Evolutionary conservation across 2,113 vertebrate genomes (phyloP), one percentile per base, ranked within the genome.

Genomic region (Otocyon megalotis): DNA sequence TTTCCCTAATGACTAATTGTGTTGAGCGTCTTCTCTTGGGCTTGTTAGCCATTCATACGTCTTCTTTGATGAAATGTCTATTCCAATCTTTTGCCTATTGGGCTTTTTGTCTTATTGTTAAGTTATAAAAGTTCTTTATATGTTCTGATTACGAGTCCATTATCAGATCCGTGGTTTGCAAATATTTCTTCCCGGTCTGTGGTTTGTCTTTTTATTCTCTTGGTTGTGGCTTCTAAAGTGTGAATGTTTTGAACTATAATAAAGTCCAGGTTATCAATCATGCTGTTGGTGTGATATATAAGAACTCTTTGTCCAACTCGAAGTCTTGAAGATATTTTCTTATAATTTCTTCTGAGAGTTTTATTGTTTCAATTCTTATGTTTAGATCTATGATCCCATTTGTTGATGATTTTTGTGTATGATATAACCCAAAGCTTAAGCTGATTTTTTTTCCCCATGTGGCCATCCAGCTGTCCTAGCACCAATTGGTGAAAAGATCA

Each of bases 31-130:
- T 91, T 77, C 65, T 97, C 65, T 4, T 37, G 26, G n/a, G 32
- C 82, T 80, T 37, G 11, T 50, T 50, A 12, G 17, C 6, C 6
- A n/a, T 62, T 56, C 26, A 1, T 35, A 2, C 1, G 12, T 84
- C 65, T 65, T 94, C 77, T 94, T 72, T 56, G 82, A 95, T 56
- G 93, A 89, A 93, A 50, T 54, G 43, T 35, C 90, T 95, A 17
- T 74, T 85, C 35, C 60, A 22, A 28, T 76, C 48, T 48, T 92
- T 71, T 81, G 60, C 37, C 93, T 24, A 0, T 48, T 89, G 82
- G 48, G 67, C 86, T 58, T 72, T 88, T 85, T 76, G 48, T 93
- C 85, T 58, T 80, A 56, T 16, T 37, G 54, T 15, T 54, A 85
- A 88, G 26, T 96, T 50, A 35, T 58, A 3, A 83, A 48, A 69